These are phyloP conservation scores for Todiramphus chloris DNA, from an alignment of 2,113 vertebrate species.

Conservation along the genomic window DNA sequence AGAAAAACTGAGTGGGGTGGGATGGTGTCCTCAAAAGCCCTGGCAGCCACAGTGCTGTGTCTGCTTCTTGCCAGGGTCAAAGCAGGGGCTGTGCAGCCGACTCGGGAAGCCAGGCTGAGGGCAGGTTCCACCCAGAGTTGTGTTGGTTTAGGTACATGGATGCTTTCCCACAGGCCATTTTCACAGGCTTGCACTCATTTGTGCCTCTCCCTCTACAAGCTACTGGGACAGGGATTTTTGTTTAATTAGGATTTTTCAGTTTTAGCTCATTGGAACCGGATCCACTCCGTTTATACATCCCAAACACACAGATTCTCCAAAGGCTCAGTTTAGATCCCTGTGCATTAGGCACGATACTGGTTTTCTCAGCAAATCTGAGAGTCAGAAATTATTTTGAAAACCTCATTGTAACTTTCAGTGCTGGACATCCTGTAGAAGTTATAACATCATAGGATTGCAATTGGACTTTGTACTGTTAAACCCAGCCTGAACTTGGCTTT, in stretches of 20 bases:
- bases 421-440: not conserved
- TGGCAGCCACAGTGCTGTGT: not conserved
- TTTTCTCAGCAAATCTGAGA: not conserved
- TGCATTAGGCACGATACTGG: not conserved
- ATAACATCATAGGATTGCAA: not conserved
- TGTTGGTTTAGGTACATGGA: not conserved
- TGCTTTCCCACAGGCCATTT: not conserved
- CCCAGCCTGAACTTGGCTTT: not conserved
- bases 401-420: not conserved
- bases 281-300: not conserved
- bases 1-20: not conserved
- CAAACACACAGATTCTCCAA: not conserved
- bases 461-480: not conserved
- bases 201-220: not conserved
- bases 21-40: not conserved
- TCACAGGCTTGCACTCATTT: not conserved
- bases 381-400: not conserved
- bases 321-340: not conserved
- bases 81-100: not conserved
- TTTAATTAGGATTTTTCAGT: not conserved
- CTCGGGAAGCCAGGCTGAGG: not conserved
- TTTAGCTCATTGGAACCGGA: not conserved
- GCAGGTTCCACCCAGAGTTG: not conserved
- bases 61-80: fast-evolving
- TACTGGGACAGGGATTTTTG: not conserved